Base-by-base conservation (phyloP, 2,888 invertebrate species). In the Drosophila prostipennis region DNA sequence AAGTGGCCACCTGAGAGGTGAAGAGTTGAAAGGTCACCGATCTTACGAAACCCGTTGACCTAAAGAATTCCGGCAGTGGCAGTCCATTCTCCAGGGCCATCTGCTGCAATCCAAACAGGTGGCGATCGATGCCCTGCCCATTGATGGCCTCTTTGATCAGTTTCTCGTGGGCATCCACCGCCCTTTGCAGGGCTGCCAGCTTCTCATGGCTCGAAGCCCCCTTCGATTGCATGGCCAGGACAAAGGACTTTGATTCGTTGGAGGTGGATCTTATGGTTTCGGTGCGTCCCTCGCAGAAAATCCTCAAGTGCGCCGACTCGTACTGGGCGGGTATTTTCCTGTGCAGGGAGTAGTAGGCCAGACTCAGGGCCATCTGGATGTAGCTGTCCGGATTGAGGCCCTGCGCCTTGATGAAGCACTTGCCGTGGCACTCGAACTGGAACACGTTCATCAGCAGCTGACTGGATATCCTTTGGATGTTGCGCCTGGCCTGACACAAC, bases 181-280 rank as follows among this genome's bases (percentile, higher is more conserved):
- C 98, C 26, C 91, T 92, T 57, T 93, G 93, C 80, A 98, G 92
- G 0, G 95, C 93, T 16, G 93, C 91, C 11, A 94, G 92, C 89
- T 95, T 96, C 3, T 94, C 93, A 0, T 6, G 6, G 16, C 93
- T 92, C 0, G 93, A 79, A 14, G 54, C 23, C 16, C 90, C 89
- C 6, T 89, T 65, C 86, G 94, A 92, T 4, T 37, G 26, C 96
- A 98, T 96, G 1, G 94, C 92, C 89, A 94, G 92, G 0, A 96
- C 96, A 91, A 98, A 98, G 7, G 93, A 93, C 1, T 96, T 91
- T 0, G 98, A 96, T 90, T 97, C 97, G 4, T 92, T 91, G 2
- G 97, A 96, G 81, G 98, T 98, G 0, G 98, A 97, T 57, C 99
- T 94, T 77, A 99, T 98, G 0, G 97, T 97, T 92, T 99, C 99